Base-by-base conservation (phyloP, 2,113 vertebrate genomes). In the Chaetorhynchus papuensis region DNA sequence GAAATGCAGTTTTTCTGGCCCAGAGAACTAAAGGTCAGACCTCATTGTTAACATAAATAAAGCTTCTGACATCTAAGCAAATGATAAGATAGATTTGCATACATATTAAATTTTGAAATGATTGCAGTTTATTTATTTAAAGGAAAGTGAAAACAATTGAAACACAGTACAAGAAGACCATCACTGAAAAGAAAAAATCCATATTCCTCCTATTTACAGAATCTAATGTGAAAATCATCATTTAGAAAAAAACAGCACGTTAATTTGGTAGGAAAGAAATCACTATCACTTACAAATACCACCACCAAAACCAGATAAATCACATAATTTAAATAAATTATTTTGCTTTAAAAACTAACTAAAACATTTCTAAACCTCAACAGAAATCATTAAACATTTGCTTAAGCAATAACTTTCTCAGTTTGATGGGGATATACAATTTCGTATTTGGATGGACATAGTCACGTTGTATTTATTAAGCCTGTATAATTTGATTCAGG, bases 371-470 rank as follows among this genome's bases (percentile, higher is more conserved):
- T 31, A 57, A 63, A 70, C 24, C 10, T 59, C 1, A 0, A 23
- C 31, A 39, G 3, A 74, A 69, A 74, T 57, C 1, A 23, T 66
- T n/a, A 60, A 59, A 13, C 1, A 22, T 52, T 57, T 74, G 8
- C n/a, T 50, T 41, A 77, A 41, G 8, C 15, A 39, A 21, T 53
- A 7, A n/a, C 11, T 78, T 87, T 2, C 37, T 87, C 31, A 41
- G 6, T 52, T 89, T 47, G 0, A 28, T 44, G 1, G 11, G 19
- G 1, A 49, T 69, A 42, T 54, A 39, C 42, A 1, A 4, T 49
- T 85, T 77, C 16, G n/a, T 56, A 37, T 87, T 78, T 66, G 31
- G 8, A 42, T 30, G 23, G 31, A n/a, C 30, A 47, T 47, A 49
- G 7, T 50, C 87, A 14, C 5, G n/a, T 42, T 74, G 41, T 53